Evolutionary conservation across 2,113 vertebrate species (phyloP), one percentile per base, ranked within the genome.

Genomic region (Gallinago undulata): DNA sequence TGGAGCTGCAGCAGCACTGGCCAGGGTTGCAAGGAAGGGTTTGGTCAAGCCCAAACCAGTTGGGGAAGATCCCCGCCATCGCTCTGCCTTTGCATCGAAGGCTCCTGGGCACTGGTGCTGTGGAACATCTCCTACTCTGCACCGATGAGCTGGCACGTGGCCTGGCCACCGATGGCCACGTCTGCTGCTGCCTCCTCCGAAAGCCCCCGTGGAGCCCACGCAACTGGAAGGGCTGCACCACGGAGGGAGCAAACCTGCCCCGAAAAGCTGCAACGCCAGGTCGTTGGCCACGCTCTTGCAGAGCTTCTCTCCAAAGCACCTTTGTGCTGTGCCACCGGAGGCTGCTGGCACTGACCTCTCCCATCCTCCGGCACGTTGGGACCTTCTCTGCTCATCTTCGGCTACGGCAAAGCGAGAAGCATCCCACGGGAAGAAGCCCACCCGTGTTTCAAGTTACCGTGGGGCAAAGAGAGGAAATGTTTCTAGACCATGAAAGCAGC

Each of bases 381-480:
- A 60, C 70, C 66, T 73, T 84, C 35, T 41, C 55, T 37, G 69
- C 66, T 70, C 53, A 19, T 8, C 39, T 50, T 30, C 19, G 22
- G 43, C 10, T 28, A 18, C 3, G 3, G 80, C 56, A 43, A 51
- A 95, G n/a, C 0, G 21, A 37, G 87, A 30, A 85, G 41, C 87
- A 45, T 50, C 87, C 62, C 37, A 10, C 4, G 33, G 81, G 60
- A 55, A 89, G 93, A 35, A 82, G 69, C 62, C 70, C 84, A 64
- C 51, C 89, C 0, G 1, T 41, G 86, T 35, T 79, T 72, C 37
- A 4, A 75, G 72, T 79, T 78, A 67, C 57, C 2, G 0, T 16
- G 75, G 90, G 92, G 64, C 92, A 94, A 86, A 37, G 93, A 79
- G 56, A 93, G 89, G 93, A 96, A 96, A 85, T 37, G 72, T 66